A percentile compares a stretch with the other conserved stretches of the same genome.
phyloP scores from a whole-genome alignment of 2,113 vertebrate genomes.

The Tinamus guttatus region DNA sequence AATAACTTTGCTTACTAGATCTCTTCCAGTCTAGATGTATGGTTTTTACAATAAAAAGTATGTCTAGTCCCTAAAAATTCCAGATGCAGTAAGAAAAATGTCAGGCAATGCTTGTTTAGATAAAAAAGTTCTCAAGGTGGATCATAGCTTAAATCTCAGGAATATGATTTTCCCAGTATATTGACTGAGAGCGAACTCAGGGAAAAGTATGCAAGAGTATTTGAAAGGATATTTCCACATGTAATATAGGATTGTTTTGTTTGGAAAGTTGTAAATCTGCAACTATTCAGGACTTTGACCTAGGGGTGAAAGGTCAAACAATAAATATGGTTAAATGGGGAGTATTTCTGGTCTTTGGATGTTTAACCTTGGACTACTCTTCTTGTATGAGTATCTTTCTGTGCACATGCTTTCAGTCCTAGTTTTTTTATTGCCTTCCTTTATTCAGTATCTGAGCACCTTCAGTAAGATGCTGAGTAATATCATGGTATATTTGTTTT shows the following conservation, averaged over 20 bases:
- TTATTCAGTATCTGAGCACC: not conserved
- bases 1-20: conserved; percentile 2
- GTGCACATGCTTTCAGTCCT: not conserved
- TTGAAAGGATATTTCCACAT: conserved; percentile 21
- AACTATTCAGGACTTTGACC: conserved; percentile 55
- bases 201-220: not conserved
- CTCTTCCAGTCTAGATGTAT: not conserved
- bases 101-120: not conserved
- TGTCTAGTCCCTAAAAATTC: not conserved
- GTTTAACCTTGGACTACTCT: not conserved
- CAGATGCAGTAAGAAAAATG: not conserved
- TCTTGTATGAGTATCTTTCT: not conserved
- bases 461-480: not conserved
- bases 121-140: not conserved
- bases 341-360: not conserved
- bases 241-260: conserved; percentile 15
- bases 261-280: conserved; percentile 27
- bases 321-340: conserved; percentile 55
- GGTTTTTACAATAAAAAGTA: not conserved
- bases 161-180: not conserved
- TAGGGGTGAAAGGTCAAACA: conserved; percentile 49
- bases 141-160: not conserved
- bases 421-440: not conserved
- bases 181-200: not conserved
- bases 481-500: not conserved